Percentiles rank a stretch among this genome's conserved stretches.
Evolutionary conservation across 2,888 invertebrate genomes (phyloP).

Genomic region (Invenusta paracnida): DNA sequence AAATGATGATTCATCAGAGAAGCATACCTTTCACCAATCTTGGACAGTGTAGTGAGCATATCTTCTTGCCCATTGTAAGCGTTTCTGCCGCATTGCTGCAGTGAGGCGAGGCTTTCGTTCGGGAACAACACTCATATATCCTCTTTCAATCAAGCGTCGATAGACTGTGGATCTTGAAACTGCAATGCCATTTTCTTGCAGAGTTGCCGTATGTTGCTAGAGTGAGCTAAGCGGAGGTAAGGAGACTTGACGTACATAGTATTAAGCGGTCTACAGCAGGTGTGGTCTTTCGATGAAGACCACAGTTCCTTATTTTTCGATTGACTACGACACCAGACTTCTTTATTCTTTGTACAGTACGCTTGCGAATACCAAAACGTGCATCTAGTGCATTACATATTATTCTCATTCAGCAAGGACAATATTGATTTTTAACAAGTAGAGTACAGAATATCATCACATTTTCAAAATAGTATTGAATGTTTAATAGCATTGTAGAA

Average conservation of each 20-base stretch:
- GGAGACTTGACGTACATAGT: background rate
- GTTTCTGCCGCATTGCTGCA: background rate
- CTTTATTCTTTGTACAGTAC: background rate
- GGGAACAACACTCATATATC: background rate
- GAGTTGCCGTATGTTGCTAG: background rate
- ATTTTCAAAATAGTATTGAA: background rate
- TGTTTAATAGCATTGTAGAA: background rate
- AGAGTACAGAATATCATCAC: background rate
- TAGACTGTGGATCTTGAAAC: background rate
- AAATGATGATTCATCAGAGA: background rate
- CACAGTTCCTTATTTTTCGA: background rate
- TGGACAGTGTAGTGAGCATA: background rate
- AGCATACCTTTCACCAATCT: background rate
- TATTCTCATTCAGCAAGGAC: background rate
- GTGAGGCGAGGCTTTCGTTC: background rate
- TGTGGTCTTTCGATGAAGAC: background rate
- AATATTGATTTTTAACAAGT: background rate
- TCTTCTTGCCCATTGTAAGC: background rate
- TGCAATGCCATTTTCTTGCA: background rate
- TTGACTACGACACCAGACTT: background rate
- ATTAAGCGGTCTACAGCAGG: background rate
- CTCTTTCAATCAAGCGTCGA: background rate
- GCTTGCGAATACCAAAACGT: background rate
- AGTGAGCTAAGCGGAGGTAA: background rate
- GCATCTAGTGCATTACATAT: background rate